These are phyloP conservation scores for Bucorvus abyssinicus DNA, from an alignment of 2,797 vertebrate genomes.

Conservation along the genomic window DNA sequence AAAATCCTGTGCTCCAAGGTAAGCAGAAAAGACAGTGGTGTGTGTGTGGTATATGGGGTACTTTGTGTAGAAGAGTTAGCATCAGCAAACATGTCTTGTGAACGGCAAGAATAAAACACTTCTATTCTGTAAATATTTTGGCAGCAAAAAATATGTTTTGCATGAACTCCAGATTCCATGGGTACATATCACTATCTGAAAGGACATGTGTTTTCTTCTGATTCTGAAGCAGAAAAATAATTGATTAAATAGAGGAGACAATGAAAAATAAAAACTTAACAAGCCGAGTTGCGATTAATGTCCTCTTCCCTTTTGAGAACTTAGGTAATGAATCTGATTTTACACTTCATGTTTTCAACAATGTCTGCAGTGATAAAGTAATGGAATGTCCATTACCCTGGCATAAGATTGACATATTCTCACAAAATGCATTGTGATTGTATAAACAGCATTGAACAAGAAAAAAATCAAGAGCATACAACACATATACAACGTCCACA, in stretches of 20 bases:
- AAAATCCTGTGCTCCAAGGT: background rate
- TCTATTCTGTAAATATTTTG: background rate
- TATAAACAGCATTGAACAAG: background rate
- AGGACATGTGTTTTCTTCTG: background rate
- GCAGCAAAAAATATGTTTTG: background rate
- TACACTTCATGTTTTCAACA: conserved; percentile 52
- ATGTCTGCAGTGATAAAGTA: conserved; percentile 3
- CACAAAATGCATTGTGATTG: conserved; percentile 23
- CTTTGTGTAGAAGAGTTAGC: background rate
- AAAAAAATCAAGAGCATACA: background rate
- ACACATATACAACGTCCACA: background rate
- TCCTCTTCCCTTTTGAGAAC: conserved; percentile 27
- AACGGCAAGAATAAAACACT: background rate
- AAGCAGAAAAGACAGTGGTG: background rate
- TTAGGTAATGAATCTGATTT: conserved; percentile 66
- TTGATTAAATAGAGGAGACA: conserved; percentile 40
- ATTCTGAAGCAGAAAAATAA: conserved; percentile 30
- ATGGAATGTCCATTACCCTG: conserved; percentile 56
- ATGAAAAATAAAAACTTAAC: conserved; percentile 35
- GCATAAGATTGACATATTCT: background rate
- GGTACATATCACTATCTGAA: background rate
- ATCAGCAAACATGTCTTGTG: background rate
- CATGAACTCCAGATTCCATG: background rate
- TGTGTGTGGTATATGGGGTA: background rate
- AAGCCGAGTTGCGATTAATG: conserved; percentile 23